Percentiles rank a stretch among this genome's conserved stretches.
Conservation (phyloP, 2,888 invertebrate species). For the Plebejus argus region DNA sequence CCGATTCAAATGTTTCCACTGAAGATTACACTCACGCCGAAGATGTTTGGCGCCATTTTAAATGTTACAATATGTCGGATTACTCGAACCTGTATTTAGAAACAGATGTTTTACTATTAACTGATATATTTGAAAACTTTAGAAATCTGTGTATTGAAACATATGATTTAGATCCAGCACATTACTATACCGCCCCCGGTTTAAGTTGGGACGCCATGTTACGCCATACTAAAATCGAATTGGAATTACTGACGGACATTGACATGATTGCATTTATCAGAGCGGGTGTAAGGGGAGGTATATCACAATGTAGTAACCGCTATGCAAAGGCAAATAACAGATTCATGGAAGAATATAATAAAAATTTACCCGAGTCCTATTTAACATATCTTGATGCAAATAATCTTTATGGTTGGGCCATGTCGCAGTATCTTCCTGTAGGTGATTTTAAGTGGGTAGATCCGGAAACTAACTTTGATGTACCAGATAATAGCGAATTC, state of each 20-base stretch:
- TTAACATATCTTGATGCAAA: slow-evolving; percentile 27
- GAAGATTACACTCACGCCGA: no score
- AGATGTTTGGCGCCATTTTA: slow-evolving; percentile 28
- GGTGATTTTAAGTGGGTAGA: slow-evolving; percentile 21
- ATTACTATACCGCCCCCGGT: no score
- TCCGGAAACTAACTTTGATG: not conserved
- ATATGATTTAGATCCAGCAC: no score
- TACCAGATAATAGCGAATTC: not conserved
- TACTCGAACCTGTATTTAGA: no score
- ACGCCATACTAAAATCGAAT: no score
- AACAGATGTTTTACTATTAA: no score
- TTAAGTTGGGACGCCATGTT: no score
- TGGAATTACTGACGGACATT: slow-evolving; percentile 25
- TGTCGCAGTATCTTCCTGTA: slow-evolving; percentile 29
- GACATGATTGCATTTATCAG: slow-evolving; percentile 5
- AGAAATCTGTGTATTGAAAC: no score
- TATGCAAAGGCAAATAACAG: slow-evolving; percentile 34
- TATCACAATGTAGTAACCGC: slow-evolving; percentile 30
- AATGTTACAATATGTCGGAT: no score
- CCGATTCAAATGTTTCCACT: not conserved
- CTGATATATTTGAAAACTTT: no score
- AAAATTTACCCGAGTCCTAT: slow-evolving; percentile 5
- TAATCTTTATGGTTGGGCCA: slow-evolving; percentile 31
- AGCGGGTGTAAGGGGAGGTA: no score
- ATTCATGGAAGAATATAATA: slow-evolving; percentile 29